A percentile compares a stretch with the other conserved stretches of the same genome.
These are phyloP conservation scores for Apamea sordens DNA, from an alignment of 2,888 invertebrate species.

Conservation along the genomic window DNA sequence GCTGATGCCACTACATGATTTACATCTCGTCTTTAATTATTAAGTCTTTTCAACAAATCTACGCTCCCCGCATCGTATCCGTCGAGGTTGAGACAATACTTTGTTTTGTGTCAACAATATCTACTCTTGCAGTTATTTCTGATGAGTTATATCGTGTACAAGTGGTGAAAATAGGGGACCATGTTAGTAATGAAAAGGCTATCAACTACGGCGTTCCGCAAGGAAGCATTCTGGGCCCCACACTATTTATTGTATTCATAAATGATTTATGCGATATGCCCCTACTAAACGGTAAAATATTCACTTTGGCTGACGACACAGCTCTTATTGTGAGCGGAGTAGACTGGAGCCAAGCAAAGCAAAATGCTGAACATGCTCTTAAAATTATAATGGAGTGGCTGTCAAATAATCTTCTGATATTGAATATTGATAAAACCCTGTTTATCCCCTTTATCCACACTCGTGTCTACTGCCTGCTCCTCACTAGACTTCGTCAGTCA, in stretches of 20 bases:
- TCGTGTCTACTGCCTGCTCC: no score
- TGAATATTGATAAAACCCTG: neutral
- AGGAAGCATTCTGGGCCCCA: neutral
- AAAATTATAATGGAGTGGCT: neutral
- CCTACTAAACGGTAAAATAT: neutral
- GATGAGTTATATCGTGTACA: no score
- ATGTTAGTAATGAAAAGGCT: no score
- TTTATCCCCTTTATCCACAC: neutral
- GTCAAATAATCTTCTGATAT: neutral
- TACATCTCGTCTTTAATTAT: constrained; percentile 14
- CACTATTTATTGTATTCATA: neutral
- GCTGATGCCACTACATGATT: neutral
- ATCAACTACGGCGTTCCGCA: neutral
- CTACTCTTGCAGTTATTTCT: neutral
- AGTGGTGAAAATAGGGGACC: no score
- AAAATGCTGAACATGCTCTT: neutral
- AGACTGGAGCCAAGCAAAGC: neutral
- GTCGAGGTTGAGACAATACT: neutral
- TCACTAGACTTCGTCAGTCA: no score
- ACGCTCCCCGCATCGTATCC: neutral
- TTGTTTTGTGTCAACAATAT: neutral
- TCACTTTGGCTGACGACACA: neutral
- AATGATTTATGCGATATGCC: neutral
- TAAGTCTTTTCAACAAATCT: constrained; percentile 2
- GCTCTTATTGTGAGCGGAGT: neutral